Percentiles rank a stretch among this genome's conserved stretches.
phyloP scores from a whole-genome alignment of 1,140 invertebrate genomes.

The Achatina immaculata region DNA sequence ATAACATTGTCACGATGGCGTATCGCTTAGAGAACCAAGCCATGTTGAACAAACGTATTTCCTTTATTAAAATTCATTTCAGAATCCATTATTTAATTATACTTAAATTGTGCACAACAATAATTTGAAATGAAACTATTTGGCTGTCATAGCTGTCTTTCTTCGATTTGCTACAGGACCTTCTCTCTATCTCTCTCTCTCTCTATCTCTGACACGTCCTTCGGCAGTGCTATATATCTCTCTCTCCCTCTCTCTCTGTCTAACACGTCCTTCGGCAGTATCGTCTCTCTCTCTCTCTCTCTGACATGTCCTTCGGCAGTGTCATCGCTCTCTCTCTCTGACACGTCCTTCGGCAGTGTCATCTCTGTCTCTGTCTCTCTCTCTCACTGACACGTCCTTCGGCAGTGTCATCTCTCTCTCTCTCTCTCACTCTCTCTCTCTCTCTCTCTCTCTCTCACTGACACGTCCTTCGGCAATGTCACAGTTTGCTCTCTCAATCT shows the following conservation, averaged over 20 bases:
- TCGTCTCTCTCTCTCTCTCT: neutral
- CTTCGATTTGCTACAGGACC: no score
- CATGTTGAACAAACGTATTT: neutral
- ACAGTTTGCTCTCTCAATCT: no score
- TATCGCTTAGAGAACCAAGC: no score
- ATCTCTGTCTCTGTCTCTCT: no score
- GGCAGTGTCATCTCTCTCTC: constrained; percentile 8
- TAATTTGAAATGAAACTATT: no score
- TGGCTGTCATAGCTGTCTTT: no score
- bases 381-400: no score
- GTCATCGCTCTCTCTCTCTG: neutral
- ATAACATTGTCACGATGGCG: no score
- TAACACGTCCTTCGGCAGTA: neutral
- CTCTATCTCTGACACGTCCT: constrained; percentile 4
- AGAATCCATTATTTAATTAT: constrained; percentile 13
- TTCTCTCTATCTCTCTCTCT: constrained; percentile 16
- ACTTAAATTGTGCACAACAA: neutral
- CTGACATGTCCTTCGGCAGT: constrained; percentile 1
- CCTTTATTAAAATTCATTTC: constrained; percentile 12
- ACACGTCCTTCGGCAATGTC: no score
- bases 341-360: no score
- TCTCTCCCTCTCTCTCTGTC: constrained; percentile 14
- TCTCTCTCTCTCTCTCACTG: constrained; percentile 5
- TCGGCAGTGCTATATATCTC: no score
- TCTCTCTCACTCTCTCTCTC: constrained; percentile 24